Percentiles rank a stretch among this genome's conserved stretches.
Evolutionary conservation across 2,797 vertebrate species (phyloP).

Genomic region (Sciurus carolinensis): DNA sequence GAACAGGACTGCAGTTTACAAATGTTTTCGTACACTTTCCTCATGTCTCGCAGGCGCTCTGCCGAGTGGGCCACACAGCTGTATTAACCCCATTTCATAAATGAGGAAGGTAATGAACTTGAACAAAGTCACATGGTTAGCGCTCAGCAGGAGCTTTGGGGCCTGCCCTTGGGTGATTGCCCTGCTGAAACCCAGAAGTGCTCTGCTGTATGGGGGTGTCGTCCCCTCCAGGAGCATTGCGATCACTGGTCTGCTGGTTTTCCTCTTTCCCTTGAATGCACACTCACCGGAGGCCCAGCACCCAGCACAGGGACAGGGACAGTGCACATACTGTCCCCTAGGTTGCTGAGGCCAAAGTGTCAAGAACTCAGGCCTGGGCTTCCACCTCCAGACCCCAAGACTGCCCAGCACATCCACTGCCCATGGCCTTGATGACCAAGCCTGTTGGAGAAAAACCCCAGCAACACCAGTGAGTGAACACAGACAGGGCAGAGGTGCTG

Average conservation of each 20-base stretch:
- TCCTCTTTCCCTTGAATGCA: not conserved
- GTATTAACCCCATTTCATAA: not conserved
- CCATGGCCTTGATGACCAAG: not conserved
- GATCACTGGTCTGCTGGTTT: no score
- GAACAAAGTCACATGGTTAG: not conserved
- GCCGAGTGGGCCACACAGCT: fast-evolving
- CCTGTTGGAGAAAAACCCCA: not conserved
- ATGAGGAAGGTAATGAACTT: not conserved
- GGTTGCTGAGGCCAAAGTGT: not conserved
- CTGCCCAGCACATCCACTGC: fast-evolving
- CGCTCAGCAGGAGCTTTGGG: no score
- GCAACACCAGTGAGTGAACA: fast-evolving
- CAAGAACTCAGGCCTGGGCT: not conserved
- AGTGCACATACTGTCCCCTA: not conserved
- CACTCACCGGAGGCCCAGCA: no score
- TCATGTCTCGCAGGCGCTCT: not conserved
- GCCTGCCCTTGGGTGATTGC: fast-evolving
- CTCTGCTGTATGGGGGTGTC: not conserved
- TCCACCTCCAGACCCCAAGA: not conserved
- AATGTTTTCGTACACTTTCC: no score
- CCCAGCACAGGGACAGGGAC: not conserved
- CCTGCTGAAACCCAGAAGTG: fast-evolving
- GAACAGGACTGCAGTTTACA: not conserved
- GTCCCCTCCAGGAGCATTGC: fast-evolving
- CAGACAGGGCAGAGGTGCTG: not conserved